Evolutionary conservation across 2,113 vertebrate species (phyloP).

Genomic region (Aythya baeri): DNA sequence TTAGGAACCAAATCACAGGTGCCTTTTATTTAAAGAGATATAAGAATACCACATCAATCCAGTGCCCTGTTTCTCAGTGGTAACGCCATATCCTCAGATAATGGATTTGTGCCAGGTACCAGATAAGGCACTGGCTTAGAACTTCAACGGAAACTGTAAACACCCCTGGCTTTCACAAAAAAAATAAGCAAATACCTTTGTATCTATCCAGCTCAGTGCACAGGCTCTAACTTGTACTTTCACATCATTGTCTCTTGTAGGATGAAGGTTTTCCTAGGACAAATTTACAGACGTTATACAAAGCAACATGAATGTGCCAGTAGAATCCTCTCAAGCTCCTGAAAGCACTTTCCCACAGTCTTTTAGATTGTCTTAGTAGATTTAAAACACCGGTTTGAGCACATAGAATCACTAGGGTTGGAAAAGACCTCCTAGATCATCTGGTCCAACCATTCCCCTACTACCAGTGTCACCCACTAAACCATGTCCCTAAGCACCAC

Average conservation of each 20-base stretch:
- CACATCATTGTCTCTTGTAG: conserved; percentile 81
- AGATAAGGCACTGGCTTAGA: not conserved
- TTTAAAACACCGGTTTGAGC: not conserved
- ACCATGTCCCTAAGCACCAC: no score
- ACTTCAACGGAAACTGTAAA: not conserved
- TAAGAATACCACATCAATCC: not conserved
- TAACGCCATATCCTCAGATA: not conserved
- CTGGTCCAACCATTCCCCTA: no score
- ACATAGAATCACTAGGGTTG: no score
- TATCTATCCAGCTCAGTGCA: conserved; percentile 88
- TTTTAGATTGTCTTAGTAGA: not conserved
- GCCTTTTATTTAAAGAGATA: not conserved
- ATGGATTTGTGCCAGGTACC: not conserved
- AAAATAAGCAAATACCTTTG: conserved; percentile 78
- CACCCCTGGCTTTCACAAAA: not conserved
- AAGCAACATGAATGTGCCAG: not conserved
- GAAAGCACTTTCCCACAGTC: not conserved
- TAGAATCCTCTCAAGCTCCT: not conserved
- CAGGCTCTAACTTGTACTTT: conserved; percentile 93
- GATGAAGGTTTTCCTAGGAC: conserved; percentile 80
- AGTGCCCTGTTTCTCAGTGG: not conserved
- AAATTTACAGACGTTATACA: not conserved
- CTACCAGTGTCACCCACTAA: no score
- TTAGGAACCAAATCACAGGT: not conserved
- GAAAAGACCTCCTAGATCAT: no score